Base-by-base conservation (phyloP, 2,113 vertebrate genomes). In the Anoplopoma fimbria region DNA sequence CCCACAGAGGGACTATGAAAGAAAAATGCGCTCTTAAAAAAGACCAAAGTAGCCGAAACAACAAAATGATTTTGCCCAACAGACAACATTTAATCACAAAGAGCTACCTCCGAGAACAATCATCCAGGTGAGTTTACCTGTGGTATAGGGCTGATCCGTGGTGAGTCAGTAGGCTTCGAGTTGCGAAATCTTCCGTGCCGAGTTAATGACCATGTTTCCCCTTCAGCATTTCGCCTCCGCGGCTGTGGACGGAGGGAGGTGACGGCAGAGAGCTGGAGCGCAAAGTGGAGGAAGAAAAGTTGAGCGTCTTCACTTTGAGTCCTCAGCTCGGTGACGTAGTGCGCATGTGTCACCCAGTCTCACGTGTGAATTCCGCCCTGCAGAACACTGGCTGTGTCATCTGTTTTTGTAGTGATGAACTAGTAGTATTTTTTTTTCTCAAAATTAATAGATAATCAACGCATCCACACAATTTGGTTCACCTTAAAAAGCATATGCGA, bases 61-160 rank as follows among this genome's bases (percentile, higher is more conserved):
- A 33, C 4, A 36, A 10, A n/a, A 45, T 9, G 0, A 14, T 10
- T 40, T 42, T 9, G 58, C 2, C 9, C 1, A 0, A 60, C 6
- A 72, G 10, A 21, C 1, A 3, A n/a, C 29, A 31, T 19, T 1
- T 0, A 15, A 40, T 19, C 15, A 7, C 14, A 6, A 29, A 72
- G 6, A 47, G 19, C 27, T 12, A 9, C 4, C 3, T 1, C 0
- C 13, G 10, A 12, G 23, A 65, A 2, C 19, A 36, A 6, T 7
- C 0, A 14, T 0, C 31, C 75, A 90, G 86, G 88, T 79, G 71
- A 13, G 72, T 57, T 81, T 89, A 94, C 92, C 93, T 92, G 86
- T 3, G 21, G 3, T 27, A 4, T 23, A 55, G 38, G 40, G 23
- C 57, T 36, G 13, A n/a, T 38, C 62, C 23, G 57, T 0, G 27